These are phyloP conservation scores for Eumeta japonica DNA, from an alignment of 1,140 invertebrate species.

Conservation along the genomic window DNA sequence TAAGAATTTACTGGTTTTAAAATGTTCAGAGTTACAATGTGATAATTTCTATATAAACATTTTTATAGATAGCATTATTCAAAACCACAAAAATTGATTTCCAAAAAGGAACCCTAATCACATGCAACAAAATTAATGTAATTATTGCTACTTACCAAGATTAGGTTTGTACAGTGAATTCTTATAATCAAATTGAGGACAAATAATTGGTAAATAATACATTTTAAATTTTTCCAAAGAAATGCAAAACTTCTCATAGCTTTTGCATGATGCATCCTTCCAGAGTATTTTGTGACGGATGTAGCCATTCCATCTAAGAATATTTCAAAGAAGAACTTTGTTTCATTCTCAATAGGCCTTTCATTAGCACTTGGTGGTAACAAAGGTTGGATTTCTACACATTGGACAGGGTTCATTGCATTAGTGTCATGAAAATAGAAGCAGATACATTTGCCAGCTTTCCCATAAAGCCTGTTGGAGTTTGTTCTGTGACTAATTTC, in stretches of 20 bases:
- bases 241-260: slow-evolving; percentile 84
- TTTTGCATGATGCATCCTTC: slow-evolving; percentile 77
- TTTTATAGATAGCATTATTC: too few relatives aligned
- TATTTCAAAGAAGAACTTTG: slow-evolving; percentile 83
- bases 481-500: slow-evolving; percentile 48
- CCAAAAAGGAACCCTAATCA: too few relatives aligned
- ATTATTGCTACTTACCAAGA: slow-evolving; percentile 76
- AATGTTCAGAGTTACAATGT: too few relatives aligned
- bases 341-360: slow-evolving; percentile 84
- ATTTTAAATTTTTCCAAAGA: slow-evolving; percentile 90
- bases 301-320: slow-evolving; percentile 90
- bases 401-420: slow-evolving; percentile 70
- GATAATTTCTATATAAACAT: too few relatives aligned
- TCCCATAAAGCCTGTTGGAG: slow-evolving; percentile 47
- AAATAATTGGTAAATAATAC: slow-evolving; percentile 87
- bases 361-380: slow-evolving; percentile 82
- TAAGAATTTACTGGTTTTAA: too few relatives aligned
- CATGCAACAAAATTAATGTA: too few relatives aligned
- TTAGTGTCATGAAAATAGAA: slow-evolving; percentile 67
- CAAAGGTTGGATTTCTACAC: slow-evolving; percentile 79
- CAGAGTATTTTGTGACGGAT: slow-evolving; percentile 83
- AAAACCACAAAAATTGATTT: too few relatives aligned
- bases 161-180: slow-evolving; percentile 87
- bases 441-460: slow-evolving; percentile 53
- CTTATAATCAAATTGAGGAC: slow-evolving; percentile 81